Percentiles rank a stretch among this genome's conserved stretches.
Conservation (phyloP, 2,888 invertebrate species). For the Xanthorhoe spadicearia region DNA sequence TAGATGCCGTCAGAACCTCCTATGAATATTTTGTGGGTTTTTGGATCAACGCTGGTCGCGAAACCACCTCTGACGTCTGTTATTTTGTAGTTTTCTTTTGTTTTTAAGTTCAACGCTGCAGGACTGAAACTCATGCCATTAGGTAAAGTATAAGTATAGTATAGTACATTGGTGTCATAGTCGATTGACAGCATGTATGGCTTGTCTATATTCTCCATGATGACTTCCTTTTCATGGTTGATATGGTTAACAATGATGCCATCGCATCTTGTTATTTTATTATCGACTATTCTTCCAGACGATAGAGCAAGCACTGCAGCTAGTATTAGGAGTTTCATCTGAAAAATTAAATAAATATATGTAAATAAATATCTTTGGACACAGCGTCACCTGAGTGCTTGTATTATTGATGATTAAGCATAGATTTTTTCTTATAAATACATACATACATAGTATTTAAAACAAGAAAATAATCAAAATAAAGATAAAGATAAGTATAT, state of each 20-base stretch:
- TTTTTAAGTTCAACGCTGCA: constrained; percentile 62
- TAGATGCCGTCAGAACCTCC: constrained; percentile 68
- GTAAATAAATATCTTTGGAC: constrained; percentile 9
- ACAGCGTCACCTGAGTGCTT: too few relatives aligned
- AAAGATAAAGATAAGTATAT: too few relatives aligned
- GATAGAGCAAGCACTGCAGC: constrained; percentile 37
- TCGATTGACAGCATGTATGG: constrained; percentile 71
- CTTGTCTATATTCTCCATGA: constrained; percentile 51
- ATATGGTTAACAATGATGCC: constrained; percentile 37
- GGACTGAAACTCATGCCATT: constrained; percentile 50
- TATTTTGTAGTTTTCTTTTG: constrained; percentile 54
- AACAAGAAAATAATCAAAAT: too few relatives aligned
- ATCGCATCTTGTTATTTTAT: constrained; percentile 33
- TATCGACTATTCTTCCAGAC: constrained; percentile 36
- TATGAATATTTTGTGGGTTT: constrained; percentile 59
- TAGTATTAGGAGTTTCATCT: constrained; percentile 50
- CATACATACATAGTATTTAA: too few relatives aligned
- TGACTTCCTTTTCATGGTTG: constrained; percentile 48
- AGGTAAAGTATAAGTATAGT: constrained; percentile 60
- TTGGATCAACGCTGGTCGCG: constrained; percentile 61
- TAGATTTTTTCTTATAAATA: too few relatives aligned
- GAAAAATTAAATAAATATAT: constrained; percentile 37
- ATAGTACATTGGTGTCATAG: constrained; percentile 64
- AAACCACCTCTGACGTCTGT: constrained; percentile 61
- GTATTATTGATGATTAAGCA: too few relatives aligned